Conservation (phyloP, 2,888 invertebrate genomes). For the Eilema depressum region DNA sequence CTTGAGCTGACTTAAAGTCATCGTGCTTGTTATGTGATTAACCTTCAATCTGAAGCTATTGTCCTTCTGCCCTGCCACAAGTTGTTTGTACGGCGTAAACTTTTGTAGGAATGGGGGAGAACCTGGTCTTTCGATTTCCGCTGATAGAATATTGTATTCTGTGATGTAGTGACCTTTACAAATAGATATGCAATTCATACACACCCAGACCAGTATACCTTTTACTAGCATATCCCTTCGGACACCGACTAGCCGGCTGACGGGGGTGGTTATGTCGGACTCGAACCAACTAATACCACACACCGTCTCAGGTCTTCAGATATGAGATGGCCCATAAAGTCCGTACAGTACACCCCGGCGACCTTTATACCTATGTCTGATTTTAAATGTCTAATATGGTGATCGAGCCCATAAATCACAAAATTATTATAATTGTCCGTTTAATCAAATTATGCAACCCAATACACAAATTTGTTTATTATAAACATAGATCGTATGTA, state of each 20-base stretch:
- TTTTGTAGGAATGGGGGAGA: neutral
- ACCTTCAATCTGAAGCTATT: neutral
- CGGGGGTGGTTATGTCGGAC: too few relatives aligned
- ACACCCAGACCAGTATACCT: neutral
- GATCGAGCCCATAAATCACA: neutral
- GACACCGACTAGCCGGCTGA: too few relatives aligned
- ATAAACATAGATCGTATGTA: constrained; percentile 5
- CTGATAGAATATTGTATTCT: neutral
- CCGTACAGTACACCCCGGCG: too few relatives aligned
- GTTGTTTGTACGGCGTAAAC: neutral
- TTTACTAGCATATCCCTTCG: too few relatives aligned
- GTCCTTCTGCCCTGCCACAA: neutral
- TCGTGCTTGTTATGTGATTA: neutral
- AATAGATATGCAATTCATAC: neutral
- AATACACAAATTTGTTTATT: constrained; percentile 5
- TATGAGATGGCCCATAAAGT: too few relatives aligned
- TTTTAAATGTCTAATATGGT: neutral
- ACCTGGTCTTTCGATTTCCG: neutral
- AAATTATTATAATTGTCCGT: neutral
- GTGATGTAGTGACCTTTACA: neutral
- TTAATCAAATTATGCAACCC: neutral
- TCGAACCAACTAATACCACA: too few relatives aligned
- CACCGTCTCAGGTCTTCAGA: too few relatives aligned
- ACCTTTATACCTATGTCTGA: neutral
- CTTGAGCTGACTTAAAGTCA: neutral